Evolutionary conservation across 64 coral and sea anemone species (phyloP).

Genomic region (Stichodactyla mertensii): DNA sequence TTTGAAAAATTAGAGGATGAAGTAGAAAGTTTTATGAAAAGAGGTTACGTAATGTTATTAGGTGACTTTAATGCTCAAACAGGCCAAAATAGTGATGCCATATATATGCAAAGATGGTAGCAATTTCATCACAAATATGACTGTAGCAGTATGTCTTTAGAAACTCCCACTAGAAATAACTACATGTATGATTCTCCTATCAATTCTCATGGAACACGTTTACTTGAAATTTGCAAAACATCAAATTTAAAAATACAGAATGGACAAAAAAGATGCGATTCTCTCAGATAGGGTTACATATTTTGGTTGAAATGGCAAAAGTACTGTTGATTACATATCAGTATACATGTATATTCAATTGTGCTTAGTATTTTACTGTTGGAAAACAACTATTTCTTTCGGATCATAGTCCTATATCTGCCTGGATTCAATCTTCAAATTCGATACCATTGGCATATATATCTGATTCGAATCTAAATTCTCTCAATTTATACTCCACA

Average conservation of each 20-base stretch:
- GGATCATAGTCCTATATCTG: background rate
- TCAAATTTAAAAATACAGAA: constrained; percentile 32
- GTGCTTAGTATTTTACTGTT: background rate
- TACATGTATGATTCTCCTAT: constrained; percentile 16
- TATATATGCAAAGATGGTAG: constrained; percentile 6
- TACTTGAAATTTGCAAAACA: constrained; percentile 35
- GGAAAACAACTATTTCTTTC: background rate
- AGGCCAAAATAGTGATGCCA: background rate
- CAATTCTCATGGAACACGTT: constrained; percentile 31
- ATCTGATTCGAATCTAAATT: background rate
- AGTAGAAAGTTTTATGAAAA: no score
- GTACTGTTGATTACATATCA: constrained; percentile 31
- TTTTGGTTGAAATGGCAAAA: background rate
- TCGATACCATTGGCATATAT: no score
- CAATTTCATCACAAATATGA: background rate
- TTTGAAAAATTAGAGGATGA: no score
- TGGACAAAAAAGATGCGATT: constrained; percentile 34
- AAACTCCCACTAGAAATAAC: background rate
- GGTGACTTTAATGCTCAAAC: background rate
- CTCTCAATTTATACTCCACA: constrained; percentile 13
- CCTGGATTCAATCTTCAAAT: background rate
- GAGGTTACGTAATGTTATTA: no score
- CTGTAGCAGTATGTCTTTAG: background rate
- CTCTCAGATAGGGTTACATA: constrained; percentile 29
- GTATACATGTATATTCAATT: background rate